Evolutionary conservation across 2,113 vertebrate species (phyloP).

Genomic region (Furnarius figulus): DNA sequence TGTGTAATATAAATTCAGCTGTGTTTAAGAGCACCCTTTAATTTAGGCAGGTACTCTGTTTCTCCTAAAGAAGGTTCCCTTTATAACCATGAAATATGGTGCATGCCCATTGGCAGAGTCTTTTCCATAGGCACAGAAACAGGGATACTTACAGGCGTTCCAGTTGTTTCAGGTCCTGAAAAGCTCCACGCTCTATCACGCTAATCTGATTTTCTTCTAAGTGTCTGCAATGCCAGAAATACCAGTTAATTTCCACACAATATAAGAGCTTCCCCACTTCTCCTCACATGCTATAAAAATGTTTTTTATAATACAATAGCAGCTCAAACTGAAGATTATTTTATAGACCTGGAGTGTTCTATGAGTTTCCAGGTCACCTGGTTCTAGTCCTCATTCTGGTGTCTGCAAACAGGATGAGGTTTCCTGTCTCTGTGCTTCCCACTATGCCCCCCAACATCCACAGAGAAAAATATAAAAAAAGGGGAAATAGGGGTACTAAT

Average conservation of each 20-base stretch:
- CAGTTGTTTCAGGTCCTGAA: conserved; percentile 95
- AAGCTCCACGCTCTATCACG: conserved; percentile 93
- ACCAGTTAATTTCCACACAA: conserved; percentile 12
- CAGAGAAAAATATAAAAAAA: accelerated
- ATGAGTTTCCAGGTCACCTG: background rate
- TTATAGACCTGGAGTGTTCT: background rate
- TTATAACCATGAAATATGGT: background rate
- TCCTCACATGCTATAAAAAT: background rate
- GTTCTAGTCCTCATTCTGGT: background rate
- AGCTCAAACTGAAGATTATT: background rate
- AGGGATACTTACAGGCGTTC: conserved; percentile 91
- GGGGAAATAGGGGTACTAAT: accelerated
- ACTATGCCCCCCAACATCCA: accelerated
- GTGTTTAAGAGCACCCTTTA: background rate
- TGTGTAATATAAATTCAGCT: background rate
- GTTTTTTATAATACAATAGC: background rate
- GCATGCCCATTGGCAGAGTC: background rate
- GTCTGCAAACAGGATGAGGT: background rate
- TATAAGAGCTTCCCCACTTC: background rate
- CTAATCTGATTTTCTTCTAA: conserved; percentile 98
- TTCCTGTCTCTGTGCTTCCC: background rate
- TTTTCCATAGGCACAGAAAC: background rate
- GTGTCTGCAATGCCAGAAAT: conserved; percentile 80
- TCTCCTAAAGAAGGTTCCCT: background rate
- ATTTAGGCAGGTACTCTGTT: background rate